Evolutionary conservation across 2,113 vertebrate genomes (phyloP).

Genomic region (Datnioides undecimradiatus): DNA sequence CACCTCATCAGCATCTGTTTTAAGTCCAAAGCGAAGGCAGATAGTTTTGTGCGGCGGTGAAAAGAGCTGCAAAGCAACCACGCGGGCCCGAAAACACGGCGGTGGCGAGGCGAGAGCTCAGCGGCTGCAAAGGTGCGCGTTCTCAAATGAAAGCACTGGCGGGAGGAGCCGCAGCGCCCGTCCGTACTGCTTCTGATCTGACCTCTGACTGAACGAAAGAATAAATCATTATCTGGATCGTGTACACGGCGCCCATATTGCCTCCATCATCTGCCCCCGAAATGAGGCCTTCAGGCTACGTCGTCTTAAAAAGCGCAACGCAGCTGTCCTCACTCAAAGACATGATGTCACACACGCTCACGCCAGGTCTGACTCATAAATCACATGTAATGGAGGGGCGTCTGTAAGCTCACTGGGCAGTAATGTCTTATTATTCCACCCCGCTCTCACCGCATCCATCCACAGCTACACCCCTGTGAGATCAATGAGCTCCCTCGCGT

Average conservation of each 20-base stretch:
- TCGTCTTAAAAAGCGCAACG: slow-evolving; percentile 13
- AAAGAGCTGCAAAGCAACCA: slow-evolving; percentile 26
- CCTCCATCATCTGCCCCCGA: background rate
- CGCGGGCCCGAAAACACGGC: slow-evolving; percentile 9
- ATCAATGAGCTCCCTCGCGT: slow-evolving; percentile 1
- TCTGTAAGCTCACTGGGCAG: slow-evolving; percentile 40
- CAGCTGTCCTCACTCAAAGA: slow-evolving; percentile 54
- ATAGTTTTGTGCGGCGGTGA: slow-evolving; percentile 1
- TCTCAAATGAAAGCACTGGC: background rate
- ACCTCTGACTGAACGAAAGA: background rate
- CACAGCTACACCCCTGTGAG: slow-evolving; percentile 32
- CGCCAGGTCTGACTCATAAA: slow-evolving; percentile 64
- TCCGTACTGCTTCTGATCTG: background rate
- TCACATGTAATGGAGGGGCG: slow-evolving; percentile 47
- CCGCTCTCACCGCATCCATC: slow-evolving; percentile 30
- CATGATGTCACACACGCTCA: slow-evolving; percentile 58
- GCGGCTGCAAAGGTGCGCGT: background rate
- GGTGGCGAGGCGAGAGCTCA: slow-evolving; percentile 6
- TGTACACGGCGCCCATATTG: background rate
- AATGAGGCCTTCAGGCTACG: background rate
- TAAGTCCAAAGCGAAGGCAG: slow-evolving; percentile 40
- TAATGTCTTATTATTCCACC: slow-evolving; percentile 46
- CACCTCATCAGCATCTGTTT: slow-evolving; percentile 49
- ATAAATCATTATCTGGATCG: background rate
- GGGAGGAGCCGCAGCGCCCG: slow-evolving; percentile 23